Evolutionary conservation across 2,888 invertebrate genomes (phyloP).

Genomic region (Euzophera pinguis): DNA sequence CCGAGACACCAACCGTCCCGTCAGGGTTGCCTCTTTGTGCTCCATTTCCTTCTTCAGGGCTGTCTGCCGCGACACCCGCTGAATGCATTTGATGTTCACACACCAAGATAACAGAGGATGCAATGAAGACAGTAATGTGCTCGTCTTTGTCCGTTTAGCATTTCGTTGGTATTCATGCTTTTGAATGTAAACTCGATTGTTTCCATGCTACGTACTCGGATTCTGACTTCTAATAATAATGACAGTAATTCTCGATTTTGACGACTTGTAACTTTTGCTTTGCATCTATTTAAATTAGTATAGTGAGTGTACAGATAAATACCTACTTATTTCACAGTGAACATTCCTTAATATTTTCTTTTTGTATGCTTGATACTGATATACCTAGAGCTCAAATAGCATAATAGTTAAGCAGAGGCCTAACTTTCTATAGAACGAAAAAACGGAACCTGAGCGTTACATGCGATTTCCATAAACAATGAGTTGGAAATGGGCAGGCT

Average conservation of each 20-base stretch:
- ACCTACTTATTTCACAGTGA: too few species aligned
- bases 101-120: slow-evolving; percentile 27
- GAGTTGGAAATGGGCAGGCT: too few species aligned
- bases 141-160: slow-evolving; percentile 14
- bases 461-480: too few species aligned
- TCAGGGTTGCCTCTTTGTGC: slow-evolving; percentile 47
- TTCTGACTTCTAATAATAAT: not conserved
- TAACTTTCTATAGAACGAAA: too few species aligned
- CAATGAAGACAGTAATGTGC: slow-evolving; percentile 24
- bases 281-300: too few species aligned
- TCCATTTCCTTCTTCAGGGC: slow-evolving; percentile 41
- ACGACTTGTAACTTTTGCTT: too few species aligned
- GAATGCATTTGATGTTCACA: slow-evolving; percentile 51
- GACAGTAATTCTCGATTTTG: not conserved
- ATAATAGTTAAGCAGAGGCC: too few species aligned
- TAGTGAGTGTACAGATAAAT: too few species aligned
- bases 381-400: too few species aligned
- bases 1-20: slow-evolving; percentile 46
- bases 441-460: too few species aligned
- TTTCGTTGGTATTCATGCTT: slow-evolving; percentile 8
- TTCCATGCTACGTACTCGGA: not conserved
- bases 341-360: too few species aligned
- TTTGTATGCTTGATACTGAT: too few species aligned
- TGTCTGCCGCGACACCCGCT: slow-evolving; percentile 41
- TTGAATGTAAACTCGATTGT: slow-evolving; percentile 5